These are phyloP conservation scores for Leptinotarsa lineolata DNA, from an alignment of 1,140 invertebrate genomes.

Conservation along the genomic window DNA sequence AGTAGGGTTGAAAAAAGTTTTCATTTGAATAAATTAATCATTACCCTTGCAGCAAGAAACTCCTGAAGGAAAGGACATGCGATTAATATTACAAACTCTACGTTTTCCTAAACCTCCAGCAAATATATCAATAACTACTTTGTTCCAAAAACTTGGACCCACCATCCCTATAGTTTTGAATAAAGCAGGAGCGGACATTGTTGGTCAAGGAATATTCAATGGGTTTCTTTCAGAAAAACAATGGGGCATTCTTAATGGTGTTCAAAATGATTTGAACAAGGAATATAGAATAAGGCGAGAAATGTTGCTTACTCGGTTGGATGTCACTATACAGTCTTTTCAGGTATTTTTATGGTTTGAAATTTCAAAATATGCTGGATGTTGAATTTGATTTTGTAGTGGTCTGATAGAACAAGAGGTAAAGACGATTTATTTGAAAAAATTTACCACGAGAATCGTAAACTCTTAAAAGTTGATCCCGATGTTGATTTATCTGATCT, in stretches of 20 bases:
- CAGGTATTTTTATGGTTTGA: conserved; percentile 54
- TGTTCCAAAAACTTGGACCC: conserved; percentile 78
- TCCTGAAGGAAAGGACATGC: conserved; percentile 75
- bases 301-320: conserved; percentile 86
- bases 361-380: neutral
- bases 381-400: conserved; percentile 61
- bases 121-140: conserved; percentile 72
- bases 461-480: conserved; percentile 65
- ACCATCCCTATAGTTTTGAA: conserved; percentile 74
- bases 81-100: conserved; percentile 75
- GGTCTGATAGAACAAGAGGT: conserved; percentile 80
- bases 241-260: conserved; percentile 74
- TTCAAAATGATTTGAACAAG: conserved; percentile 73
- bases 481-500: conserved; percentile 73
- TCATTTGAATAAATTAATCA: neutral
- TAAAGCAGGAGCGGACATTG: conserved; percentile 60
- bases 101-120: conserved; percentile 84
- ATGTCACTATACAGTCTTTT: conserved; percentile 94
- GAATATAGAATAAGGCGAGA: conserved; percentile 85
- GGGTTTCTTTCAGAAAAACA: conserved; percentile 75
- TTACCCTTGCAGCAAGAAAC: conserved; percentile 71
- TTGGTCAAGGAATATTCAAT: conserved; percentile 80
- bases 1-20: neutral
- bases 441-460: conserved; percentile 70
- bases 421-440: conserved; percentile 75